Conservation (phyloP, 2,797 vertebrate genomes). For the Leptodactylus fallax region DNA sequence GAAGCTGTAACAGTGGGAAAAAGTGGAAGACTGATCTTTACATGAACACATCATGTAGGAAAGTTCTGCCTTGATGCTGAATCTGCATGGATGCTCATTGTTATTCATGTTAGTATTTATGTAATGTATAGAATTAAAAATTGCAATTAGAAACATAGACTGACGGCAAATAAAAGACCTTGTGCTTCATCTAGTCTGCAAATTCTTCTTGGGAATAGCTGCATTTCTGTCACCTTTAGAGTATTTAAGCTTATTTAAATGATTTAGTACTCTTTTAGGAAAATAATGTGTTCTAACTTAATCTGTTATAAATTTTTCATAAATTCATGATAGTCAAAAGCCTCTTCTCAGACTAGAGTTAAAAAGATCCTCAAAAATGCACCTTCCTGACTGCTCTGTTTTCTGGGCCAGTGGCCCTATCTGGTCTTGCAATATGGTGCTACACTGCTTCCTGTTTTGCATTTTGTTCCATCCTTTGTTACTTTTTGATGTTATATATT, state of each 20-base stretch:
- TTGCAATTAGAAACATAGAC: background rate
- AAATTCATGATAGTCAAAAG: background rate
- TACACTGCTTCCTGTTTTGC: too few species aligned
- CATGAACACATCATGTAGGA: background rate
- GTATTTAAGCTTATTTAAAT: background rate
- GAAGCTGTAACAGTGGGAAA: background rate
- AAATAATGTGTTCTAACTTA: background rate
- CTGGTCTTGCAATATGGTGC: too few species aligned
- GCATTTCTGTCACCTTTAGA: background rate
- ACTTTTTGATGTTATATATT: too few species aligned
- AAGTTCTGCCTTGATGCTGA: background rate
- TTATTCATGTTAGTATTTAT: conserved; percentile 25
- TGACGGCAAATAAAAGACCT: background rate
- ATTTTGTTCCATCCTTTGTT: too few species aligned
- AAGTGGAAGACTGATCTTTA: background rate
- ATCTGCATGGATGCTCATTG: background rate
- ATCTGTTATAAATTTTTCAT: background rate
- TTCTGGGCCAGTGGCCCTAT: too few species aligned
- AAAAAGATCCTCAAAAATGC: background rate
- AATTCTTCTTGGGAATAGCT: background rate
- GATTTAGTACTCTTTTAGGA: background rate
- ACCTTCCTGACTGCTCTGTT: too few species aligned
- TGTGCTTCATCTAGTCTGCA: background rate
- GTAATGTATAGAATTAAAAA: conserved; percentile 14
- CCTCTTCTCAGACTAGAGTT: background rate